Conservation (phyloP, 35 echinoderm and acorn worm species). For the Diadema setosum region DNA sequence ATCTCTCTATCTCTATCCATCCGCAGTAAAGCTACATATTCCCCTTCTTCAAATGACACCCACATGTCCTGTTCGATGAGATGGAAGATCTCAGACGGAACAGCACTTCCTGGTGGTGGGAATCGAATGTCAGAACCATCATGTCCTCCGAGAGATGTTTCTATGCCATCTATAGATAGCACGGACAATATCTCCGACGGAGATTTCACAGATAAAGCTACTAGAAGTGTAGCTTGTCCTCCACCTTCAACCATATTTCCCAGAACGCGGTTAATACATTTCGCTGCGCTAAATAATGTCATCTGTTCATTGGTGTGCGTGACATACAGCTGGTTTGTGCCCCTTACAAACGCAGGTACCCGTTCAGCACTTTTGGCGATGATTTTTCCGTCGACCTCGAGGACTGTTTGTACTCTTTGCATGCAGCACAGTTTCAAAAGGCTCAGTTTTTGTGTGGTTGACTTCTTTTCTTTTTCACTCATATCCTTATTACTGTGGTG, state of each 20-base stretch:
- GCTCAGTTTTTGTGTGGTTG: too few species aligned
- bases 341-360: not conserved
- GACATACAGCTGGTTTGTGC: not conserved
- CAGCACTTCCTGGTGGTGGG: not conserved
- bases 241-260: not conserved
- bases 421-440: not conserved
- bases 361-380: not conserved
- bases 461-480: too few species aligned
- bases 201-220: too few species aligned
- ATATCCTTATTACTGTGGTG: not conserved
- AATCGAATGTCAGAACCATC: too few species aligned
- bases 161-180: too few species aligned
- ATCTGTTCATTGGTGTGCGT: not conserved
- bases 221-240: too few species aligned
- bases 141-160: too few species aligned
- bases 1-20: not conserved
- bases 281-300: not conserved
- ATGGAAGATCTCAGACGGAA: conserved; percentile 15
- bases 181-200: too few species aligned
- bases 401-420: not conserved
- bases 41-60: not conserved
- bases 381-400: not conserved
- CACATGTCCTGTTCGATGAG: conserved; percentile 45
- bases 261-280: not conserved
- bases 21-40: conserved; percentile 28